phyloP scores from a whole-genome alignment of 2,113 vertebrate genomes.

The Nematolebias whitei region DNA sequence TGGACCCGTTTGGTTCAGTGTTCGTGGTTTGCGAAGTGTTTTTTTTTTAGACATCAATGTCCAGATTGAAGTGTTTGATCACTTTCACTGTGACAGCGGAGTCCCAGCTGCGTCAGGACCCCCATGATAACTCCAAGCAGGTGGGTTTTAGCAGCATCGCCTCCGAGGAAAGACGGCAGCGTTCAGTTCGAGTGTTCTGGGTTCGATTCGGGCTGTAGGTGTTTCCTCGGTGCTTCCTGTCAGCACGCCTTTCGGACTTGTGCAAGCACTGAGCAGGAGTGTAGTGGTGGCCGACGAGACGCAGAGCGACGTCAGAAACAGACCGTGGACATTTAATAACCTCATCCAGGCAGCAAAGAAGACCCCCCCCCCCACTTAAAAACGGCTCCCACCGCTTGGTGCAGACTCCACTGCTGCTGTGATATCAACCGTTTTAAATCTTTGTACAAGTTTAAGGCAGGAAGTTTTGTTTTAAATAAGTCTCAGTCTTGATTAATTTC shows the following conservation, averaged over 20 bases:
- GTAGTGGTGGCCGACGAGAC: slow-evolving; percentile 24
- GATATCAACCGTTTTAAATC: slow-evolving; percentile 13
- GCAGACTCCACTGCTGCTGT: slow-evolving; percentile 40
- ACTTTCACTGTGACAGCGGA: slow-evolving; percentile 26
- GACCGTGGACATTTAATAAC: slow-evolving; percentile 26
- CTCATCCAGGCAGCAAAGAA: slow-evolving; percentile 41
- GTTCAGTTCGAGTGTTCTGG: slow-evolving; percentile 25
- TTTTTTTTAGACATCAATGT: slow-evolving; percentile 40
- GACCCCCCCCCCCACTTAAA: slow-evolving; percentile 35
- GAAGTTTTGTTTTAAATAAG: slow-evolving; percentile 63
- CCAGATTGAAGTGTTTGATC: slow-evolving; percentile 53
- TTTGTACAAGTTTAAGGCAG: slow-evolving; percentile 70
- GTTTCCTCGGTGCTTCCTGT: slow-evolving; percentile 31
- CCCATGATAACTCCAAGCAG: not conserved
- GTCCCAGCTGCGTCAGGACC: not conserved
- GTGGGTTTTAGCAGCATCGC: slow-evolving; percentile 17
- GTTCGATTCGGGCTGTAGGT: slow-evolving; percentile 34
- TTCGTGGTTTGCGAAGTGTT: slow-evolving; percentile 46
- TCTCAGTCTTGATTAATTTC: slow-evolving; percentile 60
- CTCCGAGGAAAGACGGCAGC: not conserved
- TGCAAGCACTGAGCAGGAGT: slow-evolving; percentile 31
- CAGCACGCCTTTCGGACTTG: slow-evolving; percentile 47
- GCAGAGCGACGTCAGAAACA: slow-evolving; percentile 22
- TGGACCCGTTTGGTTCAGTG: slow-evolving; percentile 18
- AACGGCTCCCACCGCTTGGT: slow-evolving; percentile 53